These are phyloP conservation scores for Donacobius atricapilla DNA, from an alignment of 2,113 vertebrate genomes.

Conservation along the genomic window DNA sequence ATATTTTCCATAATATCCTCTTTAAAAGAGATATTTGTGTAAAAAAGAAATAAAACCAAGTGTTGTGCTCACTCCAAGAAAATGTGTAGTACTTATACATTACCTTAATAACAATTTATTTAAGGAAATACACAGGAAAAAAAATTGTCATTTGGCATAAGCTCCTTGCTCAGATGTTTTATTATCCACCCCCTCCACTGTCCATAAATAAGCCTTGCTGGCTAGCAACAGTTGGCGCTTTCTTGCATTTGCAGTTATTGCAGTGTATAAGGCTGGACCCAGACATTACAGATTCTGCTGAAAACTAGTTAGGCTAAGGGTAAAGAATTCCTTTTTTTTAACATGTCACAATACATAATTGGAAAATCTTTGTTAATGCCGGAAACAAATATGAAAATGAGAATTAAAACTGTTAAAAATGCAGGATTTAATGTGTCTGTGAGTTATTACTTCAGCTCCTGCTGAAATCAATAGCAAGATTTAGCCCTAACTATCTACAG, in stretches of 20 bases:
- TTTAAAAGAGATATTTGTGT: background rate
- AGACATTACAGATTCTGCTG: background rate
- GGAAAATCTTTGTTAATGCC: background rate
- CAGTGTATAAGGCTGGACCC: background rate
- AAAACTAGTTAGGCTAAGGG: background rate
- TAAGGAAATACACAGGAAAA: background rate
- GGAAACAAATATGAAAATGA: background rate
- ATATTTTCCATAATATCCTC: background rate
- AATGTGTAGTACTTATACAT: background rate
- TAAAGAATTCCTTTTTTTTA: background rate
- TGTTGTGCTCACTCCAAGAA: background rate
- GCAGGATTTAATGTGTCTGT: background rate
- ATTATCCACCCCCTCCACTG: background rate
- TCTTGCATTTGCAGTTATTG: background rate
- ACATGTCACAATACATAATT: background rate
- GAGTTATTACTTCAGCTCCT: background rate
- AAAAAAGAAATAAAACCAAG: background rate
- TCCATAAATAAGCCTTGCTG: background rate
- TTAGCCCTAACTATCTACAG: background rate
- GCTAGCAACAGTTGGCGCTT: background rate
- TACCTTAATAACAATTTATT: constrained; percentile 5
- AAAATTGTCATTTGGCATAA: background rate
- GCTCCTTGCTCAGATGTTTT: background rate
- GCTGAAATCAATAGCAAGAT: background rate
- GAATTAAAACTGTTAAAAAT: background rate